Percentiles rank a stretch among this genome's conserved stretches.
phyloP scores from a whole-genome alignment of 2,113 vertebrate species.

The Pangasianodon hypophthalmus region DNA sequence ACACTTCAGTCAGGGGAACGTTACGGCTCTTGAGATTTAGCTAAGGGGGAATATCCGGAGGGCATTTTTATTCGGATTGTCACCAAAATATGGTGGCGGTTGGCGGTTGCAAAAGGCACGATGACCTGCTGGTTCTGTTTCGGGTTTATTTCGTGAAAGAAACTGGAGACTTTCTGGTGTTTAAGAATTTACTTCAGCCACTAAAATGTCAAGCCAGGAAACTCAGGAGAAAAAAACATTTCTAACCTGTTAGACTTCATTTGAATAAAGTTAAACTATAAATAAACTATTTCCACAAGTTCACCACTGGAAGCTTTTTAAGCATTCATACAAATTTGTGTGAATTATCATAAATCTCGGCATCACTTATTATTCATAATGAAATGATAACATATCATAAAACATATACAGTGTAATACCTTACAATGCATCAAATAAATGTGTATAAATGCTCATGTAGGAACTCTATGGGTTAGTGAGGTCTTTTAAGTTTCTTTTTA shows the following conservation, averaged over 20 bases:
- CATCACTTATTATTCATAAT: neutral
- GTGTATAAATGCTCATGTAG: no score
- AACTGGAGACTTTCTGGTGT: neutral
- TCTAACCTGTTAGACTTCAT: neutral
- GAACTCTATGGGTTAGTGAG: neutral
- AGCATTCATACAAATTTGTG: neutral
- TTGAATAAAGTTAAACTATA: no score
- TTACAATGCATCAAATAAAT: neutral
- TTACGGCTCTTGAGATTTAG: conserved; percentile 16
- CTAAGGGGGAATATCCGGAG: conserved; percentile 38
- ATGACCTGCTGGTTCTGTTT: conserved; percentile 9
- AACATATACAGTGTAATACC: neutral
- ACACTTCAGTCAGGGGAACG: neutral
- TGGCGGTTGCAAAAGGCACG: conserved; percentile 23
- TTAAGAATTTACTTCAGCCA: no score
- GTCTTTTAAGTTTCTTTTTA: neutral
- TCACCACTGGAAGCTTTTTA: neutral
- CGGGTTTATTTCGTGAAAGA: neutral
- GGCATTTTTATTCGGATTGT: conserved; percentile 31
- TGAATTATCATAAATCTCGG: neutral
- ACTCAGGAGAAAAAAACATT: neutral
- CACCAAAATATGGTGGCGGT: conserved; percentile 29
- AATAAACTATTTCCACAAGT: no score
- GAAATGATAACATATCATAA: neutral
- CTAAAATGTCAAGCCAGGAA: neutral